These are phyloP conservation scores for Rhagologus leucostigma DNA, from an alignment of 2,113 vertebrate species.

Conservation along the genomic window DNA sequence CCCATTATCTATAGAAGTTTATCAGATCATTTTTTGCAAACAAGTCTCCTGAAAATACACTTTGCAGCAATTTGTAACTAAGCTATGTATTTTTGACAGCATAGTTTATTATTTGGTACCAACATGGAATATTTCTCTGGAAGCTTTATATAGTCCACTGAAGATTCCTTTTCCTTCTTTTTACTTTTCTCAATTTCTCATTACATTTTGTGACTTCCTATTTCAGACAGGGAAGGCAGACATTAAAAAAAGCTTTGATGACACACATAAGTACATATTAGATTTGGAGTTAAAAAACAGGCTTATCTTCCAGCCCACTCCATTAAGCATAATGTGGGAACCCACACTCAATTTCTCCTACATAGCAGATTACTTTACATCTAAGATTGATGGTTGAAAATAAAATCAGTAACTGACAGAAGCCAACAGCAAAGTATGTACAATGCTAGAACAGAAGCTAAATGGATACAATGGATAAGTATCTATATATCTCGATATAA, in stretches of 20 bases:
- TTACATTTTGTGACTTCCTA: not conserved
- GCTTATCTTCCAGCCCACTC: slow-evolving; percentile 45
- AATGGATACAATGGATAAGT: not conserved
- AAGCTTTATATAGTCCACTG: not conserved
- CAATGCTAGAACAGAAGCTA: not conserved
- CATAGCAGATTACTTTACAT: not conserved
- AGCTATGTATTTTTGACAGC: not conserved
- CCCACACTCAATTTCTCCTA: not conserved
- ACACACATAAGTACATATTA: slow-evolving; percentile 20
- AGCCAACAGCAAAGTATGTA: not conserved
- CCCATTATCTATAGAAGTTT: not conserved
- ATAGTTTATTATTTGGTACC: not conserved
- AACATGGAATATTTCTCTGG: not conserved
- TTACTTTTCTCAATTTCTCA: not conserved
- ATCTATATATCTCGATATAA: not conserved
- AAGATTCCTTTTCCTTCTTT: not conserved
- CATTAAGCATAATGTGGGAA: slow-evolving; percentile 23
- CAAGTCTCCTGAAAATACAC: not conserved
- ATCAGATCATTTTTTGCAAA: not conserved
- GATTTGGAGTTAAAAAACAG: slow-evolving; percentile 1
- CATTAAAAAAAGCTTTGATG: not conserved
- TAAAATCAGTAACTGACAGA: not conserved
- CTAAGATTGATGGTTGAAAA: not conserved
- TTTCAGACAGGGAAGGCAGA: slow-evolving; percentile 6
- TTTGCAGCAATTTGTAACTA: not conserved